Percentiles rank a stretch among this genome's conserved stretches.
These are phyloP conservation scores for Tinamus guttatus DNA, from an alignment of 2,113 vertebrate genomes.

Conservation along the genomic window DNA sequence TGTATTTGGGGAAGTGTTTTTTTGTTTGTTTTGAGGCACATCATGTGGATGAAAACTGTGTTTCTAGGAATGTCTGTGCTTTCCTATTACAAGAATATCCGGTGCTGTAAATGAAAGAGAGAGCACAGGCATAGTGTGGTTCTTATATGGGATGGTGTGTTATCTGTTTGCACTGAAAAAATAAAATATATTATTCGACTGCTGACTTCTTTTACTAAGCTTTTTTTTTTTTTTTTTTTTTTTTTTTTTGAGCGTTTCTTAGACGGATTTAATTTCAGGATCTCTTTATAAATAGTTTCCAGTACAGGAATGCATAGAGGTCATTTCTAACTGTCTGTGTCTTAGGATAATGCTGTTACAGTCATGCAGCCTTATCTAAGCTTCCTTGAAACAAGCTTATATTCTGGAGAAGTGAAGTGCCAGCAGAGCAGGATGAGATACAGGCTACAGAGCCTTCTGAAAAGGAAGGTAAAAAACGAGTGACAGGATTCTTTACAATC, in stretches of 20 bases:
- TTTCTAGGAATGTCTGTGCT: background rate
- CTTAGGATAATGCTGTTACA: background rate
- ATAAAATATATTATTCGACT: background rate
- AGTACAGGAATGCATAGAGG: background rate
- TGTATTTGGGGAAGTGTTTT: background rate
- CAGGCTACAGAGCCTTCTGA: background rate
- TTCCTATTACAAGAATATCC: background rate
- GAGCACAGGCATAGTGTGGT: background rate
- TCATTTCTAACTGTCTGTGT: background rate
- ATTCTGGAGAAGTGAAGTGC: background rate
- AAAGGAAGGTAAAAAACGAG: background rate
- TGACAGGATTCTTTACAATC: background rate
- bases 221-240: background rate
- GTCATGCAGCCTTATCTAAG: background rate
- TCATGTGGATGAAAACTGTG: background rate
- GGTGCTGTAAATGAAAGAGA: background rate
- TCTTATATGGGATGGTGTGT: background rate
- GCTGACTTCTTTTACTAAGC: background rate
- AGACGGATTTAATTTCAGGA: background rate
- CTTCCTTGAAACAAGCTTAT: background rate
- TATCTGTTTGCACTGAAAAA: background rate
- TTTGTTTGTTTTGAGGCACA: background rate
- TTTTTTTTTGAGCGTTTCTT: background rate
- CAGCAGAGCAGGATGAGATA: background rate
- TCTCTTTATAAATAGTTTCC: background rate